Evolutionary conservation across 1,140 invertebrate species (phyloP), one percentile per base, ranked within the genome.

Genomic region (Drosophila kohkoa): DNA sequence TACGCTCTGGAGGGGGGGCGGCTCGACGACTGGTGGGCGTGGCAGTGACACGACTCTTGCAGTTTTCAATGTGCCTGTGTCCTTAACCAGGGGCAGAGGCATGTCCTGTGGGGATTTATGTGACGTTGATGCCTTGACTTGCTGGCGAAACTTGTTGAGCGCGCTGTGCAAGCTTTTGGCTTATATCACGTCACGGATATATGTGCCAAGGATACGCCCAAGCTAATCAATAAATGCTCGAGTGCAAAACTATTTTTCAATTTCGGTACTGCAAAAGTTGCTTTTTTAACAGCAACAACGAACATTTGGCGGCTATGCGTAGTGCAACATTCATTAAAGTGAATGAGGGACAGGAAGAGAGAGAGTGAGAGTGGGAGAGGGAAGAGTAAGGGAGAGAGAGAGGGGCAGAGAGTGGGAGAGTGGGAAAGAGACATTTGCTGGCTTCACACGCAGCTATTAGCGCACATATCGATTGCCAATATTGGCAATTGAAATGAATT

Each of bases 281-380:
- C 16, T 45, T 78, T 69, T 64, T 60, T 77, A 81, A 69, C 77
- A 11, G 32, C n/a, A n/a, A 54, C 76, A 81, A 67, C 70, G 15
- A 41, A 16, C 54, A 73, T 62, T 8, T 20, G 43, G 46, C 52
- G 73, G 35, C 28, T 69, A 16, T 13, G 59, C 63, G 72, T 88
- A 87, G 80, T 87, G 80, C 83, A 88, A 88, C 83, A 80, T 81
- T 63, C 77, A 87, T 88, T 83, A 88, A 82, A 88, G 77, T 62
- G 59, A 51, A 49, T 49, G 79, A 70, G 54, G 51, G 8, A 43
- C n/a, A 41, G 30, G 10, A 57, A 5, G 30, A 30, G 30, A 6
- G 30, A 55, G 7, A 55, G 8, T 2, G 55, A 15, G 54, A 15
- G 45, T 16, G 5, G 5, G 45, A 15, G 38, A 41, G 38, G 7